Percentiles rank a stretch among this genome's conserved stretches.
Evolutionary conservation across 1,140 invertebrate species (phyloP).

Genomic region (Lethrus apterus): DNA sequence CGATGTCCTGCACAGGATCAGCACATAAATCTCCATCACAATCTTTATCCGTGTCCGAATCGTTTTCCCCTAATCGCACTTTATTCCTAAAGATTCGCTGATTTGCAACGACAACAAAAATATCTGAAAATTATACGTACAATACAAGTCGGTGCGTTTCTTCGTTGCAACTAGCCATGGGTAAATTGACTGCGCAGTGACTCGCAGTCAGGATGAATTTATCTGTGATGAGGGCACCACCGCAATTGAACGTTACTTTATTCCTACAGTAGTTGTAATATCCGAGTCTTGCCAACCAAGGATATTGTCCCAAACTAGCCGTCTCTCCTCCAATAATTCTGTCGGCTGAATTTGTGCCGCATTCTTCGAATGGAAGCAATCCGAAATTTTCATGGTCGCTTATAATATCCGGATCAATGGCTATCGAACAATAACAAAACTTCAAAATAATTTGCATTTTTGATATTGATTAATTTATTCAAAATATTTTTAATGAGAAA

Average conservation of each 20-base stretch:
- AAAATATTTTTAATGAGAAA: neutral
- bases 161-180: neutral
- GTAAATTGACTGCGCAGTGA: slow-evolving; percentile 52
- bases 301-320: slow-evolving; percentile 55
- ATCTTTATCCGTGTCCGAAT: slow-evolving; percentile 47
- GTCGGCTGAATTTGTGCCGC: slow-evolving; percentile 48
- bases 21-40: slow-evolving; percentile 50
- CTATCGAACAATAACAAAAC: neutral
- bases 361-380: slow-evolving; percentile 31
- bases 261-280: slow-evolving; percentile 37
- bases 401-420: neutral
- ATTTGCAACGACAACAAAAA: too few relatives aligned
- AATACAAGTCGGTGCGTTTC: neutral
- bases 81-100: slow-evolving; percentile 39
- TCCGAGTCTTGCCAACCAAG: slow-evolving; percentile 60
- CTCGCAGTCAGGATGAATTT: slow-evolving; percentile 58
- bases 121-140: too few relatives aligned
- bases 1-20: slow-evolving; percentile 48
- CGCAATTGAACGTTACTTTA: slow-evolving; percentile 45
- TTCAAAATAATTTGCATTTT: neutral
- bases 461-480: neutral
- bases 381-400: slow-evolving; percentile 19
- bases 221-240: slow-evolving; percentile 55
- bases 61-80: slow-evolving; percentile 54
- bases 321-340: slow-evolving; percentile 57